Evolutionary conservation across 2,113 vertebrate species (phyloP).

Genomic region (Clarias gariepinus): DNA sequence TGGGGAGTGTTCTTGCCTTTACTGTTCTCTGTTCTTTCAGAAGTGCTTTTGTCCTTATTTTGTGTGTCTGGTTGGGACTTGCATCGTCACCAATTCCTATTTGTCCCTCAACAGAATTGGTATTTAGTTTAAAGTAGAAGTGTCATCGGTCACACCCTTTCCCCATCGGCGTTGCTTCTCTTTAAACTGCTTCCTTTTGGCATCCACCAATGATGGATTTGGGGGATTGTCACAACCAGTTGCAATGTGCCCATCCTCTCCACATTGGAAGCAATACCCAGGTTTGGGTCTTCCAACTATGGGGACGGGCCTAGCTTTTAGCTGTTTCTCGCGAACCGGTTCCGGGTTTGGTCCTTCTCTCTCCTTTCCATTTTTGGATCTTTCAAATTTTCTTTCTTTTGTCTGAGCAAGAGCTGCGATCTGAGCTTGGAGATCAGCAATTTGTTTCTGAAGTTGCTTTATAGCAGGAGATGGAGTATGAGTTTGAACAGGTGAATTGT

Average conservation of each 20-base stretch:
- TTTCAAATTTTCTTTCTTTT: too few species aligned
- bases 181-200: background rate
- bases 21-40: too few species aligned
- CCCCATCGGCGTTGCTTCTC: background rate
- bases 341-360: too few species aligned
- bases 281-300: background rate
- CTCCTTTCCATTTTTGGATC: too few species aligned
- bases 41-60: too few species aligned
- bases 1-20: background rate
- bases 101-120: background rate
- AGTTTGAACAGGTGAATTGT: too few species aligned
- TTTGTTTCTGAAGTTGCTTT: constrained; percentile 14
- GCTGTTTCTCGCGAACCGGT: too few species aligned
- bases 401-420: background rate
- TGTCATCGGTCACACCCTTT: background rate
- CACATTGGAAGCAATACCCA: background rate
- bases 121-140: background rate
- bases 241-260: background rate
- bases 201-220: background rate
- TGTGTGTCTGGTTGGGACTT: too few species aligned
- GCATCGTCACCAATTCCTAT: background rate
- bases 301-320: too few species aligned
- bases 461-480: too few species aligned
- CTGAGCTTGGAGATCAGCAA: constrained; percentile 11
- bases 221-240: background rate